These are phyloP conservation scores for Notarius lentiginosus DNA, from an alignment of 2,113 vertebrate genomes.

Conservation along the genomic window DNA sequence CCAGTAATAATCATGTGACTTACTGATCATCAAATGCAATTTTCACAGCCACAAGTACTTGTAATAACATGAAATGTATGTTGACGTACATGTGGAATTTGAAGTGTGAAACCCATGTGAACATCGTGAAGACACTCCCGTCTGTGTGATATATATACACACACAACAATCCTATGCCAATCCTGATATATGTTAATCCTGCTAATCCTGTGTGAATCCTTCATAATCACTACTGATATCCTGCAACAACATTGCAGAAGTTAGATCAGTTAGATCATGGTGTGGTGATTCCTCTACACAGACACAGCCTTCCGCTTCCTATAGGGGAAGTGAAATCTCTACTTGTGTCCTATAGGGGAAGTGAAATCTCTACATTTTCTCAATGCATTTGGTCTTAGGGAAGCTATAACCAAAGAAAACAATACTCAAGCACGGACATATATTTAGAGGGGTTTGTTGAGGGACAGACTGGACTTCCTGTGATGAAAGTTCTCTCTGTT, in stretches of 20 bases:
- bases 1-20: background rate
- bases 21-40: background rate
- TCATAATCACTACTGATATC: background rate
- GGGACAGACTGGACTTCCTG: background rate
- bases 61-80: background rate
- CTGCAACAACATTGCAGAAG: background rate
- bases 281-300: background rate
- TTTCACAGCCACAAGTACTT: background rate
- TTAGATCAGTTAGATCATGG: background rate
- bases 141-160: background rate
- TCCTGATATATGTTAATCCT: background rate
- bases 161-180: no score
- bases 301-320: conserved; percentile 7
- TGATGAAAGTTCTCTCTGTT: background rate
- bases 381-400: conserved; percentile 8
- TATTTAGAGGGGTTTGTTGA: background rate
- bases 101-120: background rate
- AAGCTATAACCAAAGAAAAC: background rate
- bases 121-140: background rate
- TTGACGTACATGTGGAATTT: background rate
- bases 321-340: conserved; percentile 29
- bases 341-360: conserved; percentile 14
- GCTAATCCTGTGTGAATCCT: background rate
- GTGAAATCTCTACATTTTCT: conserved; percentile 22
- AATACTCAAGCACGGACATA: background rate